Conservation (phyloP, 2,888 invertebrate species). For the Tenthredo scrophulariae region DNA sequence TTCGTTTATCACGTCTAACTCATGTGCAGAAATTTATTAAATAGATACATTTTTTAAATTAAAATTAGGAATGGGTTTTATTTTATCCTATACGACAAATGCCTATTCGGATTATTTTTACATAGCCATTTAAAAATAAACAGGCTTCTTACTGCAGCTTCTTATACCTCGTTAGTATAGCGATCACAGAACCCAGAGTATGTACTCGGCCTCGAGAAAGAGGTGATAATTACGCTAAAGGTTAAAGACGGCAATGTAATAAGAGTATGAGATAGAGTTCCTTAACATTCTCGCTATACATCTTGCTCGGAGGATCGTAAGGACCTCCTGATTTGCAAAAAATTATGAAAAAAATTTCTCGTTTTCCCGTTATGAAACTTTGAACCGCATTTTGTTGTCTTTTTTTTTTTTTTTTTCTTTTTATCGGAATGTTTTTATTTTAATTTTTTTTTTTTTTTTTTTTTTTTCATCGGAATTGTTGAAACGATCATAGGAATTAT, state of each 20-base stretch:
- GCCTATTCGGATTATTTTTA: background rate
- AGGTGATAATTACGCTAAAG: constrained; percentile 63
- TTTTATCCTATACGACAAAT: background rate
- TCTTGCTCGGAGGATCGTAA: background rate
- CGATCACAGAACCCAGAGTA: background rate
- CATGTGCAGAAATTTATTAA: background rate
- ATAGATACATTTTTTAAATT: background rate
- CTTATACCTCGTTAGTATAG: constrained; percentile 51
- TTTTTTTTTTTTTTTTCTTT: background rate
- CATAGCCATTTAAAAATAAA: background rate
- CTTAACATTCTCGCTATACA: background rate
- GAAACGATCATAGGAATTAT: background rate
- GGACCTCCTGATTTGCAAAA: background rate
- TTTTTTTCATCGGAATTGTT: background rate
- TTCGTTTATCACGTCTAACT: no score
- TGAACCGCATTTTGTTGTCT: background rate
- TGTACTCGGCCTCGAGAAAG: constrained; percentile 56
- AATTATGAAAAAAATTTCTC: background rate
- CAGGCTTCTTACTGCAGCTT: constrained; percentile 59
- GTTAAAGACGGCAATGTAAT: constrained; percentile 43
- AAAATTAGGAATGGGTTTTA: background rate
- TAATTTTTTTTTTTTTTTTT: background rate
- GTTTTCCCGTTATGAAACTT: background rate
- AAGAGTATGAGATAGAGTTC: constrained; percentile 13
- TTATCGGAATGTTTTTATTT: background rate